Percentiles rank a stretch among this genome's conserved stretches.
Conservation (phyloP, 1,140 invertebrate species). For the Coenobita brevimanus region DNA sequence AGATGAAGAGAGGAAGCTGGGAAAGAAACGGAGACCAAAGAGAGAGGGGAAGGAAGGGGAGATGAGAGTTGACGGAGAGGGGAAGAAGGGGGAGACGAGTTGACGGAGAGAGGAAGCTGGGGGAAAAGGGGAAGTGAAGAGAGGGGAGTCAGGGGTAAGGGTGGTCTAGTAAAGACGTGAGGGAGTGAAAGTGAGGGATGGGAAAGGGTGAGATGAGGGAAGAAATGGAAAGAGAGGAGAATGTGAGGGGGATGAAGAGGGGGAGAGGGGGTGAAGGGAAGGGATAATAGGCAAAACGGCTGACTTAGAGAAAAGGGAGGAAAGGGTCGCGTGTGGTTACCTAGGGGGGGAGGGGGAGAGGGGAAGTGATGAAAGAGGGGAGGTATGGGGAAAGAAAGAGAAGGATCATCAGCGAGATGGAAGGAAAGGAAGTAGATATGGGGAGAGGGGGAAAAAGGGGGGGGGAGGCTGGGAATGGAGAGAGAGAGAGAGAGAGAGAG, state of each 20-base stretch:
- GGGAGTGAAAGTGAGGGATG: too few relatives aligned
- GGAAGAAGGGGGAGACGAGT: neutral
- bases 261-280: slow-evolving; percentile 52
- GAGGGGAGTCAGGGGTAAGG: too few relatives aligned
- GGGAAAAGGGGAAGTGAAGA: too few relatives aligned
- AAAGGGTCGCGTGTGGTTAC: slow-evolving; percentile 49
- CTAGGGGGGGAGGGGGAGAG: slow-evolving; percentile 68
- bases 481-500: slow-evolving; percentile 3
- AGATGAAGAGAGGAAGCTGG: slow-evolving; percentile 15
- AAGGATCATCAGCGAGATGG: neutral
- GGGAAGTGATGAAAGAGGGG: slow-evolving; percentile 66
- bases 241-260: too few relatives aligned
- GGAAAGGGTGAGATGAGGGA: slow-evolving; percentile 44
- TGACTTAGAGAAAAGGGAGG: slow-evolving; percentile 48
- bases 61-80: slow-evolving; percentile 26
- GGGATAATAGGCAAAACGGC: slow-evolving; percentile 53
- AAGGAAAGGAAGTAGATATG: neutral
- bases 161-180: too few relatives aligned
- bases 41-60: slow-evolving; percentile 63
- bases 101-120: too few relatives aligned
- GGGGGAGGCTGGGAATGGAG: slow-evolving; percentile 47
- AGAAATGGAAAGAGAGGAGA: slow-evolving; percentile 50
- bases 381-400: neutral
- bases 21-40: slow-evolving; percentile 30
- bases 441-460: slow-evolving; percentile 2